These are phyloP conservation scores for Phasianus colchicus DNA, from an alignment of 2,113 vertebrate genomes.

Conservation along the genomic window DNA sequence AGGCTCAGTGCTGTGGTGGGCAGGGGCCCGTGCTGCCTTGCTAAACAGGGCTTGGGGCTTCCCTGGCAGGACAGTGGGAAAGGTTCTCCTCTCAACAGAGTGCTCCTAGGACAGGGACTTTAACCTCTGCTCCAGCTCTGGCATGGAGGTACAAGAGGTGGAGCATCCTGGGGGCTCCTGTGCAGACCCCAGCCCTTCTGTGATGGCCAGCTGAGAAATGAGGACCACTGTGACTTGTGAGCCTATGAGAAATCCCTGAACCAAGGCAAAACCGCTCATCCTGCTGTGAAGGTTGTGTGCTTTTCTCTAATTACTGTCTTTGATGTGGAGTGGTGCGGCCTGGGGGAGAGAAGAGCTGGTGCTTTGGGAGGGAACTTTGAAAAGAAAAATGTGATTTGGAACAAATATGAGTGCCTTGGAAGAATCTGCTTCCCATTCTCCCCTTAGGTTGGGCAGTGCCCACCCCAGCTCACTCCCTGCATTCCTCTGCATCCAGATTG, in stretches of 20 bases:
- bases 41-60: accelerated
- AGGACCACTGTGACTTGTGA: accelerated
- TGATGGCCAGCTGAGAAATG: neutral
- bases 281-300: neutral
- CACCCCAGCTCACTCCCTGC: neutral
- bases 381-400: neutral
- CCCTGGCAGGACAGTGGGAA: neutral
- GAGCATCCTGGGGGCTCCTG: neutral
- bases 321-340: neutral
- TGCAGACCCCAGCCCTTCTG: neutral
- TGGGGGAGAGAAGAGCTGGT: neutral
- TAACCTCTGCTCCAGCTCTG: neutral
- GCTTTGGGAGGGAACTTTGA: neutral
- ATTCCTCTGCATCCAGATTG: neutral
- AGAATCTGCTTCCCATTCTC: neutral
- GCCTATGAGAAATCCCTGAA: neutral
- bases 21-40: accelerated
- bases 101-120: neutral
- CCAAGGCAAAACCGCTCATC: neutral
- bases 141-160: accelerated
- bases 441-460: neutral
- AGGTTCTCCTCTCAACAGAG: neutral
- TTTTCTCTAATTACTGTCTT: neutral
- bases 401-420: accelerated
- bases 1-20: accelerated